These are phyloP conservation scores for Lottia gigantea DNA, from an alignment of 2,888 invertebrate species.

Conservation along the genomic window DNA sequence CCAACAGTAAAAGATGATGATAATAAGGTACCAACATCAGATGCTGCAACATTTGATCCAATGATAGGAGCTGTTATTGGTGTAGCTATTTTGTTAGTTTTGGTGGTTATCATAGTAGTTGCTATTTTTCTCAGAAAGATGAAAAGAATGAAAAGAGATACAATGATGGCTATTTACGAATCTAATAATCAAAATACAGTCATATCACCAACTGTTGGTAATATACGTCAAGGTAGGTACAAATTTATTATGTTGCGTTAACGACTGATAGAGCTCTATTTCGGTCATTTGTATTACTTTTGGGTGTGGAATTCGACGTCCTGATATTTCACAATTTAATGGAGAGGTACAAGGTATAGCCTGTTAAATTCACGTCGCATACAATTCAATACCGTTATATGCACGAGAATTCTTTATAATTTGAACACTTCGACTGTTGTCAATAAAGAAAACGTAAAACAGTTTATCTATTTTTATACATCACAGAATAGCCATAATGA, in stretches of 20 bases:
- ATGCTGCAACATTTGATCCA: not conserved
- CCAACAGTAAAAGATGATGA: not conserved
- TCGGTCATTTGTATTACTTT: slow-evolving; percentile 7
- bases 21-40: not conserved
- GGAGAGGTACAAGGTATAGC: too few species aligned
- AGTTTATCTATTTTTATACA: too few species aligned
- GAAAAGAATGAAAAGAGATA: slow-evolving; percentile 18
- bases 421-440: too few species aligned
- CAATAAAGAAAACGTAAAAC: too few species aligned
- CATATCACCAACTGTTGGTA: too few species aligned
- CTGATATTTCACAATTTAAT: not conserved
- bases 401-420: too few species aligned
- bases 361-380: too few species aligned
- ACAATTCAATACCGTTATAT: too few species aligned
- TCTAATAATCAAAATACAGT: not conserved
- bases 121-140: slow-evolving; percentile 25
- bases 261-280: slow-evolving; percentile 4
- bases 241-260: not conserved
- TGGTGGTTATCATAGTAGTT: slow-evolving; percentile 21
- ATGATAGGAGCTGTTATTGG: slow-evolving; percentile 20
- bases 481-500: too few species aligned
- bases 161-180: slow-evolving; percentile 15
- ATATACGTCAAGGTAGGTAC: too few species aligned
- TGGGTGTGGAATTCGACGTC: not conserved
- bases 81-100: slow-evolving; percentile 13